phyloP scores from a whole-genome alignment of 1,140 invertebrate genomes.

The Gonioctena quinquepunctata region DNA sequence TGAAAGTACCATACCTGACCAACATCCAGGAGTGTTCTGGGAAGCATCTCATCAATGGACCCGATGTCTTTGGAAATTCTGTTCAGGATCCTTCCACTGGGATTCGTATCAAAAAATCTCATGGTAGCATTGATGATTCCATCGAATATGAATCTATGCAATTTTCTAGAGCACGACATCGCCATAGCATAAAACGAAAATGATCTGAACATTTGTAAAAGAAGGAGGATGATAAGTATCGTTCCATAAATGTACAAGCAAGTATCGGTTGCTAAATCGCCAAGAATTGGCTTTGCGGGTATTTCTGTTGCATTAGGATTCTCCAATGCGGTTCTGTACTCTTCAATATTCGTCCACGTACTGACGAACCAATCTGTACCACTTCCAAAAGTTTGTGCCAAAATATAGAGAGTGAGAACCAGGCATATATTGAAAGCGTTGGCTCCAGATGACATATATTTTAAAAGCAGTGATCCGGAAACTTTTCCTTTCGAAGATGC shows the following conservation, averaged over 20 bases:
- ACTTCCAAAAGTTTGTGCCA: conserved; percentile 71
- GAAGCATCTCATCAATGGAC: conserved; percentile 67
- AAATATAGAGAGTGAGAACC: conserved; percentile 63
- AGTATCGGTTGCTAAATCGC: conserved; percentile 45
- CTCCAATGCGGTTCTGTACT: conserved; percentile 15
- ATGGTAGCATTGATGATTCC: conserved; percentile 65
- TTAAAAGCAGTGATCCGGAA: conserved; percentile 43
- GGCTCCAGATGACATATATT: conserved; percentile 71
- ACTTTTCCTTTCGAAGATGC: conserved; percentile 49
- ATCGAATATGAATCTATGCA: conserved; percentile 71
- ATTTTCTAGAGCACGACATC: conserved; percentile 64
- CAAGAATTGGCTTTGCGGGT: conserved; percentile 60
- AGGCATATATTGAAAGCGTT: conserved; percentile 62
- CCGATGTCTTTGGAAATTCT: conserved; percentile 57
- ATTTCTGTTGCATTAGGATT: background rate
- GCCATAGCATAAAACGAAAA: conserved; percentile 66
- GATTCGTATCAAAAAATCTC: conserved; percentile 82
- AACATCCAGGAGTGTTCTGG: conserved; percentile 67
- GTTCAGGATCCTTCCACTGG: conserved; percentile 61
- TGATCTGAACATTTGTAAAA: conserved; percentile 54
- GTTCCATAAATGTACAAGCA: conserved; percentile 54
- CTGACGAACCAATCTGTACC: conserved; percentile 79
- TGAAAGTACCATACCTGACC: conserved; percentile 55
- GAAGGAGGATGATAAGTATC: background rate
- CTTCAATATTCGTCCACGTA: conserved; percentile 65